These are phyloP conservation scores for Tubulanus polymorphus DNA, from an alignment of 2,888 invertebrate genomes.

Conservation along the genomic window DNA sequence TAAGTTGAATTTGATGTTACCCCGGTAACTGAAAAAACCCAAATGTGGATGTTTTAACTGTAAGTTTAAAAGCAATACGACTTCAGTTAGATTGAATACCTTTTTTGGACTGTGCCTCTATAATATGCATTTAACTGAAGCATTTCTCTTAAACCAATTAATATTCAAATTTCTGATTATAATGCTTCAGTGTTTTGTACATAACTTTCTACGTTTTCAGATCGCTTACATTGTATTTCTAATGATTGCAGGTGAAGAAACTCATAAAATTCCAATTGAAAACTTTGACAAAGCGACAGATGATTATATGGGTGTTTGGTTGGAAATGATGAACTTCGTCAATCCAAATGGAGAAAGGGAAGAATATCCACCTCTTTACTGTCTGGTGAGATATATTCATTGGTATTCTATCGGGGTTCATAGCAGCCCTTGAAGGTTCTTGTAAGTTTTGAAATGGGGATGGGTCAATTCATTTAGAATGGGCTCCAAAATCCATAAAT, in stretches of 20 bases:
- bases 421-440: too few relatives aligned
- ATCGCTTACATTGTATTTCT: not conserved
- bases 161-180: too few relatives aligned
- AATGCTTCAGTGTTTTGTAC: constrained; percentile 1
- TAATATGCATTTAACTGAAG: too few relatives aligned
- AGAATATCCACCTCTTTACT: constrained; percentile 35
- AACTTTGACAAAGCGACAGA: constrained; percentile 30
- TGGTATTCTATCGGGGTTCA: not conserved
- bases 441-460: too few relatives aligned
- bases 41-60: too few relatives aligned
- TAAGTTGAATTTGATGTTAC: constrained; percentile 23
- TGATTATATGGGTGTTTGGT: constrained; percentile 33
- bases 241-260: constrained; percentile 28
- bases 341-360: constrained; percentile 31
- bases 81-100: too few relatives aligned
- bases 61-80: too few relatives aligned
- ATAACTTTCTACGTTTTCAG: not conserved
- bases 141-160: too few relatives aligned
- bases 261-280: constrained; percentile 37
- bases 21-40: too few relatives aligned
- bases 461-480: too few relatives aligned
- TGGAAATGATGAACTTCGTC: constrained; percentile 36
- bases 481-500: too few relatives aligned
- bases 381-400: constrained; percentile 24
- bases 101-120: too few relatives aligned